Evolutionary conservation across 2,797 vertebrate species (phyloP).

Genomic region (Staurois parvus): DNA sequence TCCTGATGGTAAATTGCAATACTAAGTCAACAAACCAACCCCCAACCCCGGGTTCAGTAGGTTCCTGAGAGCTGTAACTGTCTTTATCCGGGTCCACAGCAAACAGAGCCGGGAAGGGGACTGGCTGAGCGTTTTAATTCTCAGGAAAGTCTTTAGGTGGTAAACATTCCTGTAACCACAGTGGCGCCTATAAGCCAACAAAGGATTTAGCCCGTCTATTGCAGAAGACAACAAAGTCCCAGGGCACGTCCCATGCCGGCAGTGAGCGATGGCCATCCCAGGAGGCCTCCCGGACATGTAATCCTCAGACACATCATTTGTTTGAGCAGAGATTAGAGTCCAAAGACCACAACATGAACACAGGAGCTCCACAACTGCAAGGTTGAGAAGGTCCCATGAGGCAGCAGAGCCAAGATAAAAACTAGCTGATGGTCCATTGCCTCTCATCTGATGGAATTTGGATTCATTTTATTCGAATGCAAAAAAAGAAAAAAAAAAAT

Average conservation of each 20-base stretch:
- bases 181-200: conserved; percentile 33
- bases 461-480: not conserved
- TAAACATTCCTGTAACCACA: not conserved
- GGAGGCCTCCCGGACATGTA: not conserved
- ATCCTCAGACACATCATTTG: conserved; percentile 29
- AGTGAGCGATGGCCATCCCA: not conserved
- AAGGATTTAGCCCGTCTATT: conserved; percentile 30
- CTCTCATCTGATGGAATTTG: not conserved
- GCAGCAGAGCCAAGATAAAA: not conserved
- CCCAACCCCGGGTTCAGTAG: not conserved
- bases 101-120: not conserved
- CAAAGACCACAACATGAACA: not conserved
- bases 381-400: not conserved
- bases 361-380: not conserved
- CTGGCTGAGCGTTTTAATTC: not conserved
- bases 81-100: not conserved
- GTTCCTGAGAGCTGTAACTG: not conserved
- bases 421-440: not conserved
- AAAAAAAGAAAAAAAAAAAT: too few species aligned
- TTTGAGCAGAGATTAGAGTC: conserved; percentile 38
- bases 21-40: too few species aligned
- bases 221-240: not conserved
- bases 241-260: not conserved
- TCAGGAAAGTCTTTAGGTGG: not conserved
- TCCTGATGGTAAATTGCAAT: not conserved